These are phyloP conservation scores for Anolis carolinensis DNA, from an alignment of 2,113 vertebrate species.

Conservation along the genomic window DNA sequence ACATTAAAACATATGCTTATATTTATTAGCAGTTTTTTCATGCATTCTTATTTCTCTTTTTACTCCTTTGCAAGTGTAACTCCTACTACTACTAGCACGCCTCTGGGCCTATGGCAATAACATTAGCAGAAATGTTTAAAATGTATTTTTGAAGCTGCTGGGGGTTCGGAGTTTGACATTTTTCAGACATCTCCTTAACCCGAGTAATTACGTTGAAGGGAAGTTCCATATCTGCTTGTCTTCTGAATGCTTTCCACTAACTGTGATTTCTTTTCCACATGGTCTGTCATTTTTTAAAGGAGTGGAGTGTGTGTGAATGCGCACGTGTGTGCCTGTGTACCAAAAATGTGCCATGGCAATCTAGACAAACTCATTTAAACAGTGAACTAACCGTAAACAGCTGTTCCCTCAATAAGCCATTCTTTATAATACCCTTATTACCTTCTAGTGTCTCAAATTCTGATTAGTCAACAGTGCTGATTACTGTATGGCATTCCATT, in stretches of 20 bases:
- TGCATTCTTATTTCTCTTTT: conserved; percentile 28
- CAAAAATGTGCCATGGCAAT: conserved; percentile 78
- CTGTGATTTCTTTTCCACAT: conserved; percentile 54
- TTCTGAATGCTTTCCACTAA: conserved; percentile 62
- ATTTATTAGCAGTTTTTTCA: conserved; percentile 31
- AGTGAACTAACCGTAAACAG: conserved; percentile 92
- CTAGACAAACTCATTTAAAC: conserved; percentile 81
- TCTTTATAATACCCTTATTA: conserved; percentile 96
- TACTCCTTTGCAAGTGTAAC: conserved; percentile 7
- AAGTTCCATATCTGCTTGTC: conserved; percentile 42
- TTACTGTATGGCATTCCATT: conserved; percentile 92
- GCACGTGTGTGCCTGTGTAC: conserved; percentile 22
- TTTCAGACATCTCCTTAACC: conserved; percentile 52
- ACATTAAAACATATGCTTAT: conserved; percentile 31
- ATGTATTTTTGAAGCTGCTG: conserved; percentile 57
- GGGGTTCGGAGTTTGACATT: conserved; percentile 52
- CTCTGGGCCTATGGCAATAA: conserved; percentile 65
- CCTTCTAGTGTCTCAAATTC: conserved; percentile 98
- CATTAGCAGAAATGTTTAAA: conserved; percentile 57
- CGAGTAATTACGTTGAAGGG: conserved; percentile 52
- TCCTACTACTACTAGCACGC: conserved; percentile 61
- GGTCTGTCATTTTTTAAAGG: conserved; percentile 65
- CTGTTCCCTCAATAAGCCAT: conserved; percentile 96
- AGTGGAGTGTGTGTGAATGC: conserved; percentile 22
- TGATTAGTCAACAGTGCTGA: conserved; percentile 99